A percentile compares a stretch with the other conserved stretches of the same genome.
Conservation (phyloP, 2,888 invertebrate species). For the Caenorhabditis zanzibari region DNA sequence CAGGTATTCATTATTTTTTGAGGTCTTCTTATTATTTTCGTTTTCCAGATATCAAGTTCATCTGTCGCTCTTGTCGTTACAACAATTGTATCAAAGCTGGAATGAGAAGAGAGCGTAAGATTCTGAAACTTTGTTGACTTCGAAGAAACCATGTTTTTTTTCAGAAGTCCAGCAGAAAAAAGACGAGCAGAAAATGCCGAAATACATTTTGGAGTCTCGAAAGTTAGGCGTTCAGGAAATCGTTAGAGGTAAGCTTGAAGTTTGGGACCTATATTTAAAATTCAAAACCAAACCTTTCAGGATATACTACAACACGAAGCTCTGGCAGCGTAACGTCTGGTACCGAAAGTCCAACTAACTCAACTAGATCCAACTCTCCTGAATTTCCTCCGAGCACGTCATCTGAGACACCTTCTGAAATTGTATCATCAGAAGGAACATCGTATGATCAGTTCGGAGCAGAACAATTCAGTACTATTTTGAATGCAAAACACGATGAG, state of each 20-base stretch:
- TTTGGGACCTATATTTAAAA: not conserved
- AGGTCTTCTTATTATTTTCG: no score
- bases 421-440: not conserved
- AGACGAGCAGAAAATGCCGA: slow-evolving; percentile 31
- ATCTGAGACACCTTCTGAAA: not conserved
- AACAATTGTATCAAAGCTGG: slow-evolving; percentile 31
- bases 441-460: not conserved
- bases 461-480: slow-evolving; percentile 11
- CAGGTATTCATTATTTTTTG: no score
- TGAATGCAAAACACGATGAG: slow-evolving; percentile 25
- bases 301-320: slow-evolving; percentile 8
- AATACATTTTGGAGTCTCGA: slow-evolving; percentile 28
- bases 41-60: slow-evolving; percentile 28
- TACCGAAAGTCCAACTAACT: not conserved
- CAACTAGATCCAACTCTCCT: slow-evolving; percentile 10
- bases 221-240: slow-evolving; percentile 25
- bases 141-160: not conserved
- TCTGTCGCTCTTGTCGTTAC: slow-evolving; percentile 40
- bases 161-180: slow-evolving; percentile 34
- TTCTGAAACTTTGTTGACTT: not conserved
- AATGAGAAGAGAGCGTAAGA: slow-evolving; percentile 40
- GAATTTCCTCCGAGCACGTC: not conserved
- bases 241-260: slow-evolving; percentile 3
- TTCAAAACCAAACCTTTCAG: no score
- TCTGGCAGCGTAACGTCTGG: not conserved